These are phyloP conservation scores for Xylophagus ater DNA, from an alignment of 2,888 invertebrate genomes.

Conservation along the genomic window DNA sequence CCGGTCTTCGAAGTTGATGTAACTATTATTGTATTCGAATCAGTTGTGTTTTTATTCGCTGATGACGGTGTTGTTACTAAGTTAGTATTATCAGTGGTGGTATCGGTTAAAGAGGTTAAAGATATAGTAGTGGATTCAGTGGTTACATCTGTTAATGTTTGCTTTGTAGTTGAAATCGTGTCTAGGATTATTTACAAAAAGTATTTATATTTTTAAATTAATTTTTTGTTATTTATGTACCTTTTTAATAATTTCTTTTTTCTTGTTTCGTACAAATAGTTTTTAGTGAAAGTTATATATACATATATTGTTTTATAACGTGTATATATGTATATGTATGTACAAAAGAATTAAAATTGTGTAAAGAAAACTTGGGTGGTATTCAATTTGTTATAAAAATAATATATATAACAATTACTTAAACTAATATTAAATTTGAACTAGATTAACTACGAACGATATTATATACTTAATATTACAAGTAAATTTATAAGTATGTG, in stretches of 20 bases:
- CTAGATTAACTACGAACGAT: too few relatives aligned
- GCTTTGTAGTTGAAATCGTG: constrained; percentile 30
- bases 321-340: too few relatives aligned
- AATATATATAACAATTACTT: too few relatives aligned
- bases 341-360: too few relatives aligned
- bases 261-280: background rate
- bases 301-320: background rate
- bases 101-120: constrained; percentile 19
- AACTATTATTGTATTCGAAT: constrained; percentile 2
- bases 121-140: constrained; percentile 29
- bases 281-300: constrained; percentile 6
- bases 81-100: constrained; percentile 20
- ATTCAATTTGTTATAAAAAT: too few relatives aligned
- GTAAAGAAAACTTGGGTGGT: too few relatives aligned
- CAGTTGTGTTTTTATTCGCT: constrained; percentile 12
- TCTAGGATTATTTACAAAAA: constrained; percentile 21
- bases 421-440: too few relatives aligned
- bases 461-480: too few relatives aligned
- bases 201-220: too few relatives aligned
- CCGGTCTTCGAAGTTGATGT: constrained; percentile 25
- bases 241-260: too few relatives aligned
- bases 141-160: constrained; percentile 38
- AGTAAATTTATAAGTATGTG: too few relatives aligned
- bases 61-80: constrained; percentile 19
- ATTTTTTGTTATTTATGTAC: too few relatives aligned